phyloP scores from a whole-genome alignment of 1,140 invertebrate genomes.

The Meloidogyne floridensis region DNA sequence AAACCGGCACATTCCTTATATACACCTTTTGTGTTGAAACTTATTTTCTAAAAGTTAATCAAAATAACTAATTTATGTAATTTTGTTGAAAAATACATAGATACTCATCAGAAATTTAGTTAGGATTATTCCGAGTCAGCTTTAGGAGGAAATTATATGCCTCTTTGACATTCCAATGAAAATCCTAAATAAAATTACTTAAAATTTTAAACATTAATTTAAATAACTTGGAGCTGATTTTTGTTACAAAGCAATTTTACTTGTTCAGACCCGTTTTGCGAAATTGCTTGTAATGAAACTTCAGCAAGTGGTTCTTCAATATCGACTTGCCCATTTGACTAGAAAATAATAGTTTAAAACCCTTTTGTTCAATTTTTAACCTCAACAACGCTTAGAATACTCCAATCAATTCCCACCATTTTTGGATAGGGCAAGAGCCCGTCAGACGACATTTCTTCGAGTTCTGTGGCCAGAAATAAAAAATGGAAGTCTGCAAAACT shows the following conservation, averaged over 20 bases:
- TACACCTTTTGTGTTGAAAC: too few species aligned
- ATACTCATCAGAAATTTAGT: background rate
- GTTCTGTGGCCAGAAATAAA: background rate
- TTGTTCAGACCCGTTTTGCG: background rate
- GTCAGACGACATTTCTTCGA: background rate
- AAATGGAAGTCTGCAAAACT: background rate
- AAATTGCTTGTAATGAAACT: conserved; percentile 26
- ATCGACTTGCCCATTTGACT: conserved; percentile 22
- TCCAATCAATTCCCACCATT: conserved; percentile 38
- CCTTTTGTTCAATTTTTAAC: conserved; percentile 6
- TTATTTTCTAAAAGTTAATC: too few species aligned
- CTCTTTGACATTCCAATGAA: conserved; percentile 40
- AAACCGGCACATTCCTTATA: too few species aligned
- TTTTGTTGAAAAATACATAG: too few species aligned
- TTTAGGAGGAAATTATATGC: conserved; percentile 36
- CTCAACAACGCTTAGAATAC: conserved; percentile 38
- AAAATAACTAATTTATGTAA: too few species aligned
- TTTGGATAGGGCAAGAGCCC: conserved; percentile 9
- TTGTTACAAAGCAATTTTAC: conserved; percentile 40
- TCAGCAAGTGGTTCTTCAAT: conserved; percentile 39
- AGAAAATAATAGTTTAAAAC: background rate
- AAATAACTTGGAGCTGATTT: conserved; percentile 35
- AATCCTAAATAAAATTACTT: conserved; percentile 26
- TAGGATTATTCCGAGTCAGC: background rate
- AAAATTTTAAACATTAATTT: conserved; percentile 19